Base-by-base conservation (phyloP, 2,113 vertebrate genomes). In the Recurvirostra avosetta region DNA sequence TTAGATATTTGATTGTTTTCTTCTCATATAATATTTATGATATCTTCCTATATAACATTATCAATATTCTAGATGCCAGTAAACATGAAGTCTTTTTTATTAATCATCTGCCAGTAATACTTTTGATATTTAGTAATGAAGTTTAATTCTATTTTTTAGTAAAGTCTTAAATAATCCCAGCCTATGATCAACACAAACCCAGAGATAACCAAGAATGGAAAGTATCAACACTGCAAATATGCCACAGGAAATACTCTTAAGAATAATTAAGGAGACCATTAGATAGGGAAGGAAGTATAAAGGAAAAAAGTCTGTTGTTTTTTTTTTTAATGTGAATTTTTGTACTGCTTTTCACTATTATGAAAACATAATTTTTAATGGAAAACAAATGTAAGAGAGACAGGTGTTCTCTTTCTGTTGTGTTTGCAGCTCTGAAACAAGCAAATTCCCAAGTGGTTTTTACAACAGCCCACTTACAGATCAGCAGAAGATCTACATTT, bases 11-110 rank as follows among this genome's bases (percentile, higher is more conserved):
- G 88, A 95, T 95, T 97, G 82, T 87, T 75, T 73, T 36, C 61
- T 94, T 97, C 93, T 97, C 91, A 97, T 97, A 79, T 94, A 98
- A 96, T 97, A 97, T 97, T 97, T 90, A 98, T 96, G 41, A 94
- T 88, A 58, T 71, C 43, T 97, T 97, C 74, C 65, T 93, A 86
- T 96, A 94, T 32, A 85, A 80, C 30, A 88, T 84, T 88, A 87
- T 90, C 76, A 78, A 20, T 91, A 94, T 76, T 79, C 70, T 93
- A 68, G 18, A 52, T 97, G 92, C 94, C 94, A 49, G 45, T 96
- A 98, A 98, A 96, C 87, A 94, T 91, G 76, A 80, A 93, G 75
- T 38, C 29, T 77, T 90, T 94, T 96, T 95, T 84, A 96, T 95
- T 95, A 96, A 96, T 92, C 90, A 92, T 92, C 88, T 97, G 81